Base-by-base conservation (phyloP, 2,888 invertebrate species). In the Luperina testacea region DNA sequence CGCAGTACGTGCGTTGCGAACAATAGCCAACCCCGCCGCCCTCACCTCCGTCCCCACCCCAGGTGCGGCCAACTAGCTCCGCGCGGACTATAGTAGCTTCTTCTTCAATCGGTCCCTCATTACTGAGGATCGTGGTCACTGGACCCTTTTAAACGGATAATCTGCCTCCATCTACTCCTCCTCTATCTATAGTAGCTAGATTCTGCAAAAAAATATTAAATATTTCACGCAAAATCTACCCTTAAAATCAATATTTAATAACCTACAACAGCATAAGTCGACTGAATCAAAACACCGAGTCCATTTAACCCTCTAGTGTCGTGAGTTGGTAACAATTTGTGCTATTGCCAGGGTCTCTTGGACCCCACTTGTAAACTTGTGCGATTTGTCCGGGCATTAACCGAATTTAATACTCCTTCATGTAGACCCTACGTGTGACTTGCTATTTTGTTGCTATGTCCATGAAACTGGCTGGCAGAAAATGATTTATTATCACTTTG, bases 311-410 rank as follows among this genome's bases (percentile, higher is more conserved):
- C 93, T 92, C 82, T 88, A 84, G 87, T 89, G 78, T 84, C 86
- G 88, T 89, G 82, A 81, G 91, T 87, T 90, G 89, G 90, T 90
- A 92, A 85, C 85, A 89, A 86, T 88, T 89, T 81, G 91, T 86
- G 85, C 87, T 86, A 90, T 90, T 91, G 90, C 88, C 77, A 82
- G 89, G 90, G 89, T 89, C 92, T 90, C 91, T 90, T 89, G 88
- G 91, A 92, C 92, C 93, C 92, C 89, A 92, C 92, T 93, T 91
- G 90, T 87, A 89, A 94, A 94, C 92, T 94, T 93, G 89, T 85
- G 86, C 94, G 93, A 95, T 95, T 94, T 94, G 89, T 90, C 91
- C 91, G 90, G 86, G 90, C 92, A 94, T 95, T 94, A 94, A 92
- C 92, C 90, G 90, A 93, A 93, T 94, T 95, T 95, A 95, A 94